Evolutionary conservation across 1,140 invertebrate species (phyloP), one percentile per base, ranked within the genome.

Genomic region (Octopus sinensis): DNA sequence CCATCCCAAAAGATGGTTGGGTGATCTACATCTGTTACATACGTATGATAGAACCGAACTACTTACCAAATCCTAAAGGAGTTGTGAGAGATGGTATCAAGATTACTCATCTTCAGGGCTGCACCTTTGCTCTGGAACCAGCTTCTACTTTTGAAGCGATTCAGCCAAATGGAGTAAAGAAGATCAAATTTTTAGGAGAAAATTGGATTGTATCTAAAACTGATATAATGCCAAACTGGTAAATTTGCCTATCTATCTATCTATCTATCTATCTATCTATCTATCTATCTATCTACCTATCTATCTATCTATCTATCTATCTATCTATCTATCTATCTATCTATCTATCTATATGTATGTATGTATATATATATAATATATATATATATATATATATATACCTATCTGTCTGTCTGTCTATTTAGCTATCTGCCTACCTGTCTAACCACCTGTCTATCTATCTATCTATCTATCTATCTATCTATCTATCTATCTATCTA

Each of bases 211-310:
- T 86, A 3, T 87, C 88, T 0, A 83, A 79, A 4, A 87, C 86
- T n/a, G 88, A 89, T 53, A 82, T 83, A 23, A 86, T 88, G 81
- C 87, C 87, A 1, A 88, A 88, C 53, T 88, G 86, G 86, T 77
- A 73, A 73, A 23, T 43, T 43, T 43, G 30, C 30, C 30, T 43
- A 43, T 43, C 30, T 43, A 43, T 43, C 30, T 43, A 43, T 43
- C 30, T 43, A 43, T 43, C 30, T 43, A 43, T 43, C 30, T 43
- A 43, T 43, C 30, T 43, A 43, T 43, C 30, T 43, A 43, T 43
- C 30, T 43, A 43, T 43, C 30, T 43, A 43, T 43, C 30, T 43
- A 43, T 2, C 30, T 43, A 43, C 30, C 0, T 43, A 2, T 43
- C 30, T 43, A 2, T 43, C 30, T 43, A 2, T 43, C 30, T 43